Evolutionary conservation across 2,888 invertebrate species (phyloP).

Genomic region (Caenorhabditis sinica): DNA sequence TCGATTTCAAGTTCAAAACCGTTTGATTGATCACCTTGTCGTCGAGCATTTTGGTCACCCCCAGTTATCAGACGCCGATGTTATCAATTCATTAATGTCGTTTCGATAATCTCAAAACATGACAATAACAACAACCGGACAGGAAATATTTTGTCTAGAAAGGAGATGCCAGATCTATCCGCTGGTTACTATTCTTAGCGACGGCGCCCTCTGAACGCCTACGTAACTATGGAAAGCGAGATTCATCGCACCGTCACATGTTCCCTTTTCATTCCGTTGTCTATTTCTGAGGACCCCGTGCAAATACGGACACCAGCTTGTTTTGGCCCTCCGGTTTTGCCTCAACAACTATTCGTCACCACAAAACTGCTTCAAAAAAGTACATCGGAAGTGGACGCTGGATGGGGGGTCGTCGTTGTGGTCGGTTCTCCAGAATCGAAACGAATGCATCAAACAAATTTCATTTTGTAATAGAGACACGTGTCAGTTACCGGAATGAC

Average conservation of each 20-base stretch:
- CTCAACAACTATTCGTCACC: conserved; percentile 50
- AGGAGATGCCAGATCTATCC: conserved; percentile 5
- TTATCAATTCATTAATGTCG: not conserved
- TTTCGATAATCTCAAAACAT: conserved; percentile 21
- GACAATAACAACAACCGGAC: conserved; percentile 35
- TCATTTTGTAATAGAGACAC: conserved; percentile 7
- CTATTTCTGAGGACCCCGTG: conserved; percentile 57
- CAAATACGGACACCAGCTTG: conserved; percentile 48
- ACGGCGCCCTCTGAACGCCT: conserved; percentile 59
- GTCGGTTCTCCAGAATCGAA: conserved; percentile 14
- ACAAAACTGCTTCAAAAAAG: conserved; percentile 50
- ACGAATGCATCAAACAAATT: conserved; percentile 15
- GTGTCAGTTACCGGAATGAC: conserved; percentile 49
- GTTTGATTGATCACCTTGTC: conserved; percentile 61
- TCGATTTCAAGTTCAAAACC: conserved; percentile 39
- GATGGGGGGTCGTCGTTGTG: conserved; percentile 16
- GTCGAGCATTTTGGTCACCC: conserved; percentile 58
- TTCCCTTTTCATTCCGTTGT: conserved; percentile 21
- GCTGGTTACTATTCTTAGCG: conserved; percentile 33
- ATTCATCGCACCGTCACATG: conserved; percentile 35
- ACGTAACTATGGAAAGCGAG: conserved; percentile 60
- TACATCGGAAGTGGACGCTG: conserved; percentile 45
- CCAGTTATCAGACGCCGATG: conserved; percentile 20
- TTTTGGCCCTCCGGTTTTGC: conserved; percentile 59
- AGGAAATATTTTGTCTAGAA: conserved; percentile 41